Evolutionary conservation across 1,140 invertebrate genomes (phyloP).

Genomic region (Temnothorax curvispinosus): DNA sequence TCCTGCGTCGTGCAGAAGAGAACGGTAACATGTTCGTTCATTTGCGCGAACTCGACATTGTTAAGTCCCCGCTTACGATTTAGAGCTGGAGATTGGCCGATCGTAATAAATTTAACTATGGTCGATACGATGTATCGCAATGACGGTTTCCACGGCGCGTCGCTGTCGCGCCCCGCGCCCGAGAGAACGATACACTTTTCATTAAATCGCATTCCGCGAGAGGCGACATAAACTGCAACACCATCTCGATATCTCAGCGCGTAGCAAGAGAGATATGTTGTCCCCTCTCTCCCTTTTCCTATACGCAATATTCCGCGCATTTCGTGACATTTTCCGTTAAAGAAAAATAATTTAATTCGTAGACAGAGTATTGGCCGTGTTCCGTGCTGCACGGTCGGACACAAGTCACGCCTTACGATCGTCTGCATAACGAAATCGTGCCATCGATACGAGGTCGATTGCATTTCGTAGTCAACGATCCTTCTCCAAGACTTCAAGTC

Average conservation of each 20-base stretch:
- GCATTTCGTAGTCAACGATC: conserved; percentile 14
- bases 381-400: neutral
- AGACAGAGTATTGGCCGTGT: neutral
- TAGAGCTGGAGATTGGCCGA: conserved; percentile 23
- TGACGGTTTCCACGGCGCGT: neutral
- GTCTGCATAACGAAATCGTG: conserved; percentile 14
- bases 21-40: conserved; percentile 14
- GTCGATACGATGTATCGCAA: neutral
- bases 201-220: conserved; percentile 30
- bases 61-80: conserved; percentile 34
- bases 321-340: neutral
- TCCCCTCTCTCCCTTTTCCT: too few species aligned
- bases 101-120: conserved; percentile 22
- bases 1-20: neutral
- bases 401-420: neutral
- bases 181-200: conserved; percentile 30
- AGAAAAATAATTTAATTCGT: conserved; percentile 27
- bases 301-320: neutral
- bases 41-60: neutral
- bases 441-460: neutral
- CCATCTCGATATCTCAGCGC: neutral
- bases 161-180: neutral
- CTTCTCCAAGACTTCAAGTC: neutral
- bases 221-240: conserved; percentile 12
- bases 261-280: neutral